Percentiles rank a stretch among this genome's conserved stretches.
phyloP scores from a whole-genome alignment of 2,888 invertebrate genomes.

The Onthophagus sagittarius region DNA sequence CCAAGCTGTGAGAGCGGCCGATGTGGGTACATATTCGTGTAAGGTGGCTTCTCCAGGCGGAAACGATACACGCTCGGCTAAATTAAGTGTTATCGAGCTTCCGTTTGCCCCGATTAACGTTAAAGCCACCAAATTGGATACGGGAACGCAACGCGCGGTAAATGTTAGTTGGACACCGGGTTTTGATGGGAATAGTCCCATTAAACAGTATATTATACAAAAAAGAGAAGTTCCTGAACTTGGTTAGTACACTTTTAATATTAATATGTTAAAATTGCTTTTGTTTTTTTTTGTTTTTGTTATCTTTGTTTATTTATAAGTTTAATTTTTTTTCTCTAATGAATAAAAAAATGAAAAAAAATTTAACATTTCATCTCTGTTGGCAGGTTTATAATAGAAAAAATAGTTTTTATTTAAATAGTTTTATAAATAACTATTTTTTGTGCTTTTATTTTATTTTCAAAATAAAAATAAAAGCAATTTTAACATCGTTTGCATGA shows the following conservation, averaged over 20 bases:
- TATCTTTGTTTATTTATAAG: background rate
- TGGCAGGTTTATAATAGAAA: no score
- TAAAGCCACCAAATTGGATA: slow-evolving; percentile 65
- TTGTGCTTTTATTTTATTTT: background rate
- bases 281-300: slow-evolving; percentile 19
- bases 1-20: slow-evolving; percentile 82
- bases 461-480: slow-evolving; percentile 22
- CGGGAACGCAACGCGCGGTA: slow-evolving; percentile 69
- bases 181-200: slow-evolving; percentile 96
- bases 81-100: slow-evolving; percentile 85
- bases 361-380: no score
- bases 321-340: background rate
- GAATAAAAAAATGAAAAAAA: no score
- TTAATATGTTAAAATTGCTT: slow-evolving; percentile 37
- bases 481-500: slow-evolving; percentile 28
- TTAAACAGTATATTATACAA: slow-evolving; percentile 89
- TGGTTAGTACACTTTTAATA: slow-evolving; percentile 54
- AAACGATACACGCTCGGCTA: slow-evolving; percentile 84
- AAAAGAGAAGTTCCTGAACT: slow-evolving; percentile 83
- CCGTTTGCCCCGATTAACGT: slow-evolving; percentile 92
- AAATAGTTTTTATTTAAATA: no score
- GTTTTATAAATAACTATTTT: no score
- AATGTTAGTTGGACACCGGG: slow-evolving; percentile 94
- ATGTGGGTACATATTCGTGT: slow-evolving; percentile 93
- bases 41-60: slow-evolving; percentile 87